Percentiles rank a stretch among this genome's conserved stretches.
Conservation (phyloP, 2,888 invertebrate species). For the Itoplectis maculator region DNA sequence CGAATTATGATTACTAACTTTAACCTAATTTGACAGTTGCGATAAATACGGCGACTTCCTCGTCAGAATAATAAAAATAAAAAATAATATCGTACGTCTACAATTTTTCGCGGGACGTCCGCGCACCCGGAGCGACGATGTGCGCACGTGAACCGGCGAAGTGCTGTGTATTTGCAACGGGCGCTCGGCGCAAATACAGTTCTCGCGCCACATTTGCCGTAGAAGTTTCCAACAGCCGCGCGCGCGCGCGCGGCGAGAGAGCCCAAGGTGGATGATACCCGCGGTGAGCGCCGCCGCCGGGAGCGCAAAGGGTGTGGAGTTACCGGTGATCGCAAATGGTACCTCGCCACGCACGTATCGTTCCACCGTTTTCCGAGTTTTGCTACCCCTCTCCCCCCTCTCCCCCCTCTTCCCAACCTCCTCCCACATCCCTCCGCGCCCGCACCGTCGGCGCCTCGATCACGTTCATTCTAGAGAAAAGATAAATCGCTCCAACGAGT, state of each 20-base stretch:
- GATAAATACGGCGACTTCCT: no score
- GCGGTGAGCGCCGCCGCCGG: neutral
- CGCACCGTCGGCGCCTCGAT: neutral
- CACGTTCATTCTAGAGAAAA: conserved; percentile 6
- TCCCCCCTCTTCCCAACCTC: neutral
- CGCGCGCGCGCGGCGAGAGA: conserved; percentile 16
- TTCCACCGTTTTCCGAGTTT: conserved; percentile 13
- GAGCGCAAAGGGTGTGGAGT: conserved; percentile 66
- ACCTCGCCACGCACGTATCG: conserved; percentile 75
- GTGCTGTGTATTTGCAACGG: conserved; percentile 16
- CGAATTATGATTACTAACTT: no score
- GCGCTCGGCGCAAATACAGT: neutral
- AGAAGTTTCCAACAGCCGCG: conserved; percentile 47
- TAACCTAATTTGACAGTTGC: no score
- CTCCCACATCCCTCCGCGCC: neutral
- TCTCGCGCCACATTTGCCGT: conserved; percentile 26
- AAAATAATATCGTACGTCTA: no score
- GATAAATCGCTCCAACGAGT: conserved; percentile 35
- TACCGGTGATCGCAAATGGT: conserved; percentile 76
- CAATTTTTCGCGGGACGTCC: no score
- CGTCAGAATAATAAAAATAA: no score
- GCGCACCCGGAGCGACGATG: neutral
- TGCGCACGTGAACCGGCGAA: neutral
- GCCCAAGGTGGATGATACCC: conserved; percentile 72
- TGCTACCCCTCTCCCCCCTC: neutral